Evolutionary conservation across 2,797 vertebrate species (phyloP).

Genomic region (Salmo trutta): DNA sequence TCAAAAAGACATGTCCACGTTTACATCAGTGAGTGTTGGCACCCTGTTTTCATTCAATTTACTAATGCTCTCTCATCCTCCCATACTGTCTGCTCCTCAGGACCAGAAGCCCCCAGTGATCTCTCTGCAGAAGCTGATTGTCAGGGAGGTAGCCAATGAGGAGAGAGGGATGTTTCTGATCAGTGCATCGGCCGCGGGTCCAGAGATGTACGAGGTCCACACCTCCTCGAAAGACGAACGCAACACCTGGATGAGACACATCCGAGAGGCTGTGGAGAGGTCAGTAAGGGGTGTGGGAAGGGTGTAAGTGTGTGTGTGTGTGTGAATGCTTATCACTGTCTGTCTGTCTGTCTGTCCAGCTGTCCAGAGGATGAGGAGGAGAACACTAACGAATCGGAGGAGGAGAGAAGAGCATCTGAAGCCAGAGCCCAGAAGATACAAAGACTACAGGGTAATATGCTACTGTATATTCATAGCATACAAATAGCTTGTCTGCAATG

Average conservation of each 20-base stretch:
- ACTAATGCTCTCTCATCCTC: too few relatives aligned
- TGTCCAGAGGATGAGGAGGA: conserved; percentile 91
- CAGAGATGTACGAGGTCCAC: conserved; percentile 97
- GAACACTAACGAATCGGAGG: conserved; percentile 85
- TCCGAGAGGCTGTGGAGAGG: conserved; percentile 94
- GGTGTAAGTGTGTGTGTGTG: background rate
- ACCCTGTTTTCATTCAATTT: background rate
- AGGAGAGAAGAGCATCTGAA: conserved; percentile 85
- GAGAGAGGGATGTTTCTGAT: conserved; percentile 97
- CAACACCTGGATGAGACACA: conserved; percentile 92
- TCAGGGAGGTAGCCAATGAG: conserved; percentile 94
- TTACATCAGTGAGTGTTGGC: background rate
- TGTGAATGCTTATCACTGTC: background rate
- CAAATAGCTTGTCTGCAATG: too few relatives aligned
- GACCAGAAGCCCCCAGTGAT: conserved; percentile 96
- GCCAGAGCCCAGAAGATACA: conserved; percentile 86
- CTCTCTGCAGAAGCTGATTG: conserved; percentile 93
- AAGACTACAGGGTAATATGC: conserved; percentile 85
- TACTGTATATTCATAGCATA: too few relatives aligned
- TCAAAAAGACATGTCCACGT: background rate
- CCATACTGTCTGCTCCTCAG: conserved; percentile 58
- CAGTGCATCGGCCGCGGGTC: conserved; percentile 88
- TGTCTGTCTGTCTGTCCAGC: conserved; percentile 63
- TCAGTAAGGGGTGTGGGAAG: conserved; percentile 41
- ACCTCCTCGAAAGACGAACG: conserved; percentile 89